Conservation (phyloP, 2,888 invertebrate species). For the Steinernema carpocapsae region DNA sequence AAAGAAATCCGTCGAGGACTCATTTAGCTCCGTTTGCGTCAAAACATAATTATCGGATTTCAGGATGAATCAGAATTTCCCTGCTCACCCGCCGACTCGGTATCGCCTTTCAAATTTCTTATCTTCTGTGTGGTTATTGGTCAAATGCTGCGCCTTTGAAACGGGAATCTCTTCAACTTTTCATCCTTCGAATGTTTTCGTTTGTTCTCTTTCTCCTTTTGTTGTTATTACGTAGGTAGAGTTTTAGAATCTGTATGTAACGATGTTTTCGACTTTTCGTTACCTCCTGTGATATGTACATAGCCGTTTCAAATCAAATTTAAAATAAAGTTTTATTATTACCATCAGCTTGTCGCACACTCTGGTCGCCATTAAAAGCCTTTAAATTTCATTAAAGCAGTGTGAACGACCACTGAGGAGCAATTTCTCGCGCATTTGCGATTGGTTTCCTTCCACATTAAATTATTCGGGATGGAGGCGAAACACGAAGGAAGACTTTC, state of each 20-base stretch:
- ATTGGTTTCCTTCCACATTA: slow-evolving; percentile 20
- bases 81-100: slow-evolving; percentile 36
- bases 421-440: slow-evolving; percentile 31
- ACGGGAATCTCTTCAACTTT: slow-evolving; percentile 24
- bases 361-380: slow-evolving; percentile 24
- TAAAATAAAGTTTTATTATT: slow-evolving; percentile 34
- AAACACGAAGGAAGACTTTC: slow-evolving; percentile 20
- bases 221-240: neutral
- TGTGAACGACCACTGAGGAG: slow-evolving; percentile 5
- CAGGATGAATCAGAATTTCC: slow-evolving; percentile 42
- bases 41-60: slow-evolving; percentile 35
- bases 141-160: slow-evolving; percentile 14
- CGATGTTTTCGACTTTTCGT: neutral
- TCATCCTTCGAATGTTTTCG: neutral
- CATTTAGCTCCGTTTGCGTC: neutral
- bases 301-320: neutral
- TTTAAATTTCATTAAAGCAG: slow-evolving; percentile 29
- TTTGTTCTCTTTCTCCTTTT: neutral
- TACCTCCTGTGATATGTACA: slow-evolving; percentile 31
- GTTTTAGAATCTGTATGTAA: neutral
- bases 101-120: slow-evolving; percentile 29
- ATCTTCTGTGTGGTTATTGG: slow-evolving; percentile 15
- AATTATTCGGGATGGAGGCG: slow-evolving; percentile 19
- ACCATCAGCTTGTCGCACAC: neutral
- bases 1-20: neutral